phyloP scores from a whole-genome alignment of 2,797 vertebrate species.

The Graptemys geographica region DNA sequence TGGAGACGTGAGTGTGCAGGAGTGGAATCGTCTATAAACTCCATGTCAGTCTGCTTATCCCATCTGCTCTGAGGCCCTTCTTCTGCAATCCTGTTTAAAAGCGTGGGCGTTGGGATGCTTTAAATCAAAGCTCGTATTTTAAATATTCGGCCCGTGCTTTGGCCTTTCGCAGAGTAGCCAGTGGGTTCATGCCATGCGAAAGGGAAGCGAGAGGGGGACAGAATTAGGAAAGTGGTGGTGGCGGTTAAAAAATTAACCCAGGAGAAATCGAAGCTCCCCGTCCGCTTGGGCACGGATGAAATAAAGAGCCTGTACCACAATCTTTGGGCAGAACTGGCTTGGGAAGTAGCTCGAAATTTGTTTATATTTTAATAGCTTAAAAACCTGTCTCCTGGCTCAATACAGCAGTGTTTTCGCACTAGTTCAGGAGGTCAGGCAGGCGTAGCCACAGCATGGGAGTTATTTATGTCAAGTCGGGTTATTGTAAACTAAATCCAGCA shows the following conservation, averaged over 20 bases:
- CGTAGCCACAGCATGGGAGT: conserved; percentile 79
- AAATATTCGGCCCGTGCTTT: too few relatives aligned
- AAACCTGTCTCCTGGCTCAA: conserved; percentile 61
- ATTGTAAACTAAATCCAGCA: conserved; percentile 79
- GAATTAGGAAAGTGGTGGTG: too few relatives aligned
- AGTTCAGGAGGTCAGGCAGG: conserved; percentile 81
- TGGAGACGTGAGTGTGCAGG: background rate
- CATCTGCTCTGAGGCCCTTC: background rate
- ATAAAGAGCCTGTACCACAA: background rate
- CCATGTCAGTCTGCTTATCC: background rate
- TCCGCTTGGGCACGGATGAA: too few relatives aligned
- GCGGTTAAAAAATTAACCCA: too few relatives aligned
- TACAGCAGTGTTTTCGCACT: conserved; percentile 61
- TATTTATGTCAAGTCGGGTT: conserved; percentile 80
- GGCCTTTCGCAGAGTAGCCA: too few relatives aligned
- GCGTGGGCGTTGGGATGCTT: too few relatives aligned
- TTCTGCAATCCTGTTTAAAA: background rate
- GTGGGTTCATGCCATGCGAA: too few relatives aligned
- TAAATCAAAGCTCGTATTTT: too few relatives aligned
- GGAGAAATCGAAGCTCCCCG: background rate
- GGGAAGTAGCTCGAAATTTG: background rate
- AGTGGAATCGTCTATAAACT: background rate
- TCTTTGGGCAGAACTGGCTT: background rate
- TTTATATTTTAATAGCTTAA: conserved; percentile 15
- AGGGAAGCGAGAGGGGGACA: too few relatives aligned